Conservation (phyloP, 2,113 vertebrate genomes). For the Eudorcas thomsonii region DNA sequence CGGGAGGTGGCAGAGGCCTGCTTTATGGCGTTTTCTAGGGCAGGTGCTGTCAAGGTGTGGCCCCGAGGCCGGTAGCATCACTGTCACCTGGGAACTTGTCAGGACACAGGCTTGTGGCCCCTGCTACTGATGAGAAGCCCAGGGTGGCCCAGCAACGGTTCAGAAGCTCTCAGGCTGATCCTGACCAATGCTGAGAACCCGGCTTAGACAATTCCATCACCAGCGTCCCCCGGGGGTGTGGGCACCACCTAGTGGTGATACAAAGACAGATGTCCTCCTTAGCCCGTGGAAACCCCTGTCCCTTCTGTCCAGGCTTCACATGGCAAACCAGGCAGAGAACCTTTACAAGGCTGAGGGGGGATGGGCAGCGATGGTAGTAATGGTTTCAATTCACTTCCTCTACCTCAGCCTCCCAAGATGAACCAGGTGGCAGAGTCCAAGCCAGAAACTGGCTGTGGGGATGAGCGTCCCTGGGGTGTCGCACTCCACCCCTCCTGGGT, state of each 20-base stretch:
- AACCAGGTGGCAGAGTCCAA: neutral
- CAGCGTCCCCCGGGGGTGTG: fast-evolving
- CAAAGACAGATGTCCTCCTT: neutral
- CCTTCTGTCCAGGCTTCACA: neutral
- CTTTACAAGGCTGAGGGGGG: neutral
- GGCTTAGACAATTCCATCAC: neutral
- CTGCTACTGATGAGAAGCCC: neutral
- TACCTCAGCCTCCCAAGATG: neutral
- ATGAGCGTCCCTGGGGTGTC: neutral
- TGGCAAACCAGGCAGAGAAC: neutral
- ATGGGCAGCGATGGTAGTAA: neutral
- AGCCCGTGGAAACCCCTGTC: fast-evolving
- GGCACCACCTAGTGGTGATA: neutral
- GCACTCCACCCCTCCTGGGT: no score
- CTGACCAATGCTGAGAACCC: neutral
- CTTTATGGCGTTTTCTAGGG: neutral
- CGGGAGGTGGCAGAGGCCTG: neutral
- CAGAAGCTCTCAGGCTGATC: neutral
- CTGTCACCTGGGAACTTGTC: neutral
- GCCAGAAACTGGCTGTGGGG: neutral
- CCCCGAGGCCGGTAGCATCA: neutral
- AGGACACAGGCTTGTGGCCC: no score
- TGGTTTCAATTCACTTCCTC: neutral
- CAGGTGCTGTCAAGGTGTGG: neutral
- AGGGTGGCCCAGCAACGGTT: neutral